Evolutionary conservation across 1,140 invertebrate genomes (phyloP), one percentile per base, ranked within the genome.

Genomic region (Cheumatopsyche charites): DNA sequence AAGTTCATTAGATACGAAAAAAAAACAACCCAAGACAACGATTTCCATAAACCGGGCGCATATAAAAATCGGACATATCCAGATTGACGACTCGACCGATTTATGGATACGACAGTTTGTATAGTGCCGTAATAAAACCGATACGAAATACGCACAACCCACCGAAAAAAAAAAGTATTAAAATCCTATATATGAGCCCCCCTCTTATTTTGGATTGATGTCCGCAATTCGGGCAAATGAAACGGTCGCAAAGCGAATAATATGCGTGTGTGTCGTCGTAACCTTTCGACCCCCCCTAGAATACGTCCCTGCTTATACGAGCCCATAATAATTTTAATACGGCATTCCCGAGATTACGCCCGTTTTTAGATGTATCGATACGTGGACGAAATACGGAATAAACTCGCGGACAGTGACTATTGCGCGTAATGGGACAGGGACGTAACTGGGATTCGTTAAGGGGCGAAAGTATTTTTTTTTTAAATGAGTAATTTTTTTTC

Each of bases 271-370:
- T 19, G 66, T 47, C 66, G 47, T 55, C 47, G 17, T 55, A 68
- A 55, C 66, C 25, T 68, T 68, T 68, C 9, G 15, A 29, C 66
- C 47, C 29, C 29, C 9, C 29, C n/a, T n/a, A n/a, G n/a, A n/a
- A 36, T 3, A 36, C 29, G 21, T 55, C 36, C 66, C 62, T n/a
- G n/a, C 66, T 68, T 68, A 68, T 68, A 68, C 47, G 67, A 62
- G 63, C 69, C 73, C 67, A 71, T 74, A 74, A 74, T 66, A 74
- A 71, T 74, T 74, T 74, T 71, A 74, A 74, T 74, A 70, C 62
- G 42, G 41, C 42, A 67, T 73, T 61, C 66, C 72, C 29, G 29
- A 49, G 62, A 68, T 68, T 68, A 68, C 66, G 29, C 3, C 29
- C 29, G 45, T 68, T 68, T 68, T 68, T 68, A 68, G 66, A 68